Conservation (phyloP, 1,140 invertebrate genomes). For the Drosophila subpulchrella region DNA sequence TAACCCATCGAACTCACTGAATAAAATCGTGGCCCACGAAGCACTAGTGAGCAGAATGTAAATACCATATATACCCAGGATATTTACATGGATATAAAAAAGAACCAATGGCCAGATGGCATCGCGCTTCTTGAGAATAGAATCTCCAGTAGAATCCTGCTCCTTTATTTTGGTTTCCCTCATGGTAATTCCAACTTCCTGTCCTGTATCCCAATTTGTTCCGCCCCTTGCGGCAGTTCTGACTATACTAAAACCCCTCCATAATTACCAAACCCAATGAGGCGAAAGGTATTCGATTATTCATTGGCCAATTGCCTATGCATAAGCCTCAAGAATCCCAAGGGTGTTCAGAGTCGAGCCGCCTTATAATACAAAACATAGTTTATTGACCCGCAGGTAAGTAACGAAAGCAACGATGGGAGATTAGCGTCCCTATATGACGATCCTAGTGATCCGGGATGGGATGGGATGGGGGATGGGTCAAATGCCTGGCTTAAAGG, state of each 20-base stretch:
- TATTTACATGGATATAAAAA: conserved; percentile 89
- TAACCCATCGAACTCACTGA: conserved; percentile 86
- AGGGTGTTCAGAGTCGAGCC: conserved; percentile 7
- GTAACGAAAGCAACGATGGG: conserved; percentile 58
- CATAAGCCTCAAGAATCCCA: background rate
- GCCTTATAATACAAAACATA: conserved; percentile 48
- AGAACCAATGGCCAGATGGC: conserved; percentile 88
- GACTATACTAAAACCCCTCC: conserved; percentile 33
- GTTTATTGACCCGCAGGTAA: conserved; percentile 60
- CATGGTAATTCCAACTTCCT: conserved; percentile 2
- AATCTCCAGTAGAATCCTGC: conserved; percentile 3
- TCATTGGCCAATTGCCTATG: conserved; percentile 17
- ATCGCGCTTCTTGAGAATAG: conserved; percentile 84
- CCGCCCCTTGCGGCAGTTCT: conserved; percentile 16
- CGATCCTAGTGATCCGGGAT: conserved; percentile 22
- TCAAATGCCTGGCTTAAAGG: background rate
- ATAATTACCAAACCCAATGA: background rate
- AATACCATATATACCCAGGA: conserved; percentile 87
- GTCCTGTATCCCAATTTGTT: conserved; percentile 4
- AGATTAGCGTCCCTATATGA: conserved; percentile 23
- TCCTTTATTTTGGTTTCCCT: conserved; percentile 13
- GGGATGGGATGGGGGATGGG: conserved; percentile 16
- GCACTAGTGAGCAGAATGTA: conserved; percentile 87
- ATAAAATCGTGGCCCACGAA: conserved; percentile 87
- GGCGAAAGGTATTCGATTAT: conserved; percentile 7